Percentiles rank a stretch among this genome's conserved stretches.
Evolutionary conservation across 2,113 vertebrate species (phyloP).

Genomic region (Eonycteris spelaea): DNA sequence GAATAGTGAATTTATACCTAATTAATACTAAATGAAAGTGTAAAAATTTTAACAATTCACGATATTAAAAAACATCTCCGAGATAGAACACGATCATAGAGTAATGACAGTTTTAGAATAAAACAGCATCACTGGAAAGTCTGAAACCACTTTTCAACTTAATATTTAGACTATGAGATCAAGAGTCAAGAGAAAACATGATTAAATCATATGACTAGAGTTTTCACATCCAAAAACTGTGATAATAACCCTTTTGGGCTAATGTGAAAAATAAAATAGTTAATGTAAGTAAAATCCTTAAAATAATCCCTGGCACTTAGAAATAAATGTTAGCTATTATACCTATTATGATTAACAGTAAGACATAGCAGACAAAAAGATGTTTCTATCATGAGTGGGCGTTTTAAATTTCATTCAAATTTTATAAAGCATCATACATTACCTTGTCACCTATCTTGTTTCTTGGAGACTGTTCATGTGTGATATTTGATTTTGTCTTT

Average conservation of each 20-base stretch:
- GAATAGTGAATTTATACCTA: background rate
- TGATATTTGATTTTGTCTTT: constrained; percentile 48
- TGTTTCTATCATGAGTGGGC: background rate
- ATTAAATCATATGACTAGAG: background rate
- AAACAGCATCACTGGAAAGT: background rate
- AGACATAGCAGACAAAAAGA: background rate
- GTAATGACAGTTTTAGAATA: background rate
- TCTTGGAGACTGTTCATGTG: constrained; percentile 24
- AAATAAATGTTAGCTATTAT: background rate
- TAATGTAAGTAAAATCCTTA: background rate
- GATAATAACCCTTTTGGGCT: background rate
- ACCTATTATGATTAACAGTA: background rate
- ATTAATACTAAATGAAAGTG: background rate
- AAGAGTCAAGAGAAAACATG: background rate
- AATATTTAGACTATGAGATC: background rate
- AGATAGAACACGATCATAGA: background rate
- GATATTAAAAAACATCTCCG: background rate
- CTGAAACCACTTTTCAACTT: background rate
- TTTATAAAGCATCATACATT: background rate
- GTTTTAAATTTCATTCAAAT: background rate
- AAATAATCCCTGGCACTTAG: background rate
- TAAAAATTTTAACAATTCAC: background rate
- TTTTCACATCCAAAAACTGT: background rate
- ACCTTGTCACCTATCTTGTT: constrained; percentile 59
- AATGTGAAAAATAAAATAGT: background rate